Evolutionary conservation across 64 coral and sea anemone species (phyloP).

Genomic region (Platygyra sinensis): DNA sequence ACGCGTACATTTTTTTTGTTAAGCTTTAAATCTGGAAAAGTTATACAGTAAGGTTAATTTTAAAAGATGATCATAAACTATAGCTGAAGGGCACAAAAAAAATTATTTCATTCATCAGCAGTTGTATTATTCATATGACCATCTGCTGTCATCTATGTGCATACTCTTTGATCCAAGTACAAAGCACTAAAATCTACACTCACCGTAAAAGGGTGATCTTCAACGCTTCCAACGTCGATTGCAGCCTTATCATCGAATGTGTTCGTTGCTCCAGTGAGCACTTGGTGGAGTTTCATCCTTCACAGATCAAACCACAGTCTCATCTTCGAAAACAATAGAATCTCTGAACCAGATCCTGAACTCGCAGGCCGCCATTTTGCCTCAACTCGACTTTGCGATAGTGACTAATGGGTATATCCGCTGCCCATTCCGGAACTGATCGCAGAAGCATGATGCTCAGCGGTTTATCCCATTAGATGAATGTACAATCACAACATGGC

Average conservation of each 20-base stretch:
- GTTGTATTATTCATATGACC: background rate
- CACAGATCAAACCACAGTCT: background rate
- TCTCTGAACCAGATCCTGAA: background rate
- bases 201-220: conserved; percentile 97
- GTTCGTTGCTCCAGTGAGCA: conserved; percentile 96
- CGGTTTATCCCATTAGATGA: conserved; percentile 11
- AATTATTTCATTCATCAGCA: background rate
- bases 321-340: background rate
- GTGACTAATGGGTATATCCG: background rate
- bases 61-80: too few relatives aligned
- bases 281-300: conserved; percentile 97
- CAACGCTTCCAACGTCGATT: conserved; percentile 85
- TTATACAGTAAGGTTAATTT: too few relatives aligned
- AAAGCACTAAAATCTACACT: background rate
- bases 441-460: conserved; percentile 36
- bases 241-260: conserved; percentile 96
- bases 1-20: too few relatives aligned
- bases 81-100: background rate
- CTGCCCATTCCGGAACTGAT: background rate
- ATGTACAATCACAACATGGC: conserved; percentile 63
- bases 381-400: background rate
- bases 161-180: background rate
- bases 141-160: background rate
- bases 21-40: too few relatives aligned
- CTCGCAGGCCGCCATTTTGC: conserved; percentile 48